phyloP scores from a whole-genome alignment of 2,113 vertebrate species.

The Aphyosemion australe region DNA sequence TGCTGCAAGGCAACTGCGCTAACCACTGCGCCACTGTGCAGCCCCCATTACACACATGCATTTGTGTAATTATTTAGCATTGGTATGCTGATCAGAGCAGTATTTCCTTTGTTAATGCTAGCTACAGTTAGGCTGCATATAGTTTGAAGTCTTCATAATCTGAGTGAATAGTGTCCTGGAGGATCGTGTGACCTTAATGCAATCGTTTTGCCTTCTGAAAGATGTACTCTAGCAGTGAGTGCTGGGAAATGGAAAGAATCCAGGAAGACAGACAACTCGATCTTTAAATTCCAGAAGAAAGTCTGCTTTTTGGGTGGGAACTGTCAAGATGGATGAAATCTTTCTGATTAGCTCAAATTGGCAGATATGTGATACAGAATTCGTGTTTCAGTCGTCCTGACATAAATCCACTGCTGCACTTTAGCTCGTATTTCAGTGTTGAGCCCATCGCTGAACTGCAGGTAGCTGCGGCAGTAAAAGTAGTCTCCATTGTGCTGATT shows the following conservation, averaged over 20 bases:
- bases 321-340: not conserved
- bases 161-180: slow-evolving; percentile 17
- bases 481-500: slow-evolving; percentile 58
- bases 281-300: slow-evolving; percentile 5
- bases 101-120: too few relatives aligned
- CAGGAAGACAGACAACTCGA: not conserved
- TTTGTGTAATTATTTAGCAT: too few relatives aligned
- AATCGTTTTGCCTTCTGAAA: slow-evolving; percentile 6
- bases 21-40: too few relatives aligned
- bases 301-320: not conserved
- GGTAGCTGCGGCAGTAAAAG: slow-evolving; percentile 38
- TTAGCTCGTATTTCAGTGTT: slow-evolving; percentile 8
- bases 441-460: slow-evolving; percentile 27
- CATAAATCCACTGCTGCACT: slow-evolving; percentile 3
- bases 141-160: slow-evolving; percentile 15
- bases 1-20: too few relatives aligned
- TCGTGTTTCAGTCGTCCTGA: not conserved
- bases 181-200: slow-evolving; percentile 33
- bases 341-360: slow-evolving; percentile 1
- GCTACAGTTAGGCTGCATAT: slow-evolving; percentile 20
- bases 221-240: slow-evolving; percentile 3
- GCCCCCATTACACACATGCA: too few relatives aligned
- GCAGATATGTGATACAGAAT: slow-evolving; percentile 19
- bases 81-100: too few relatives aligned
- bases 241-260: not conserved